Evolutionary conservation across 2,888 invertebrate species (phyloP).

Genomic region (Polymixis lichenea): DNA sequence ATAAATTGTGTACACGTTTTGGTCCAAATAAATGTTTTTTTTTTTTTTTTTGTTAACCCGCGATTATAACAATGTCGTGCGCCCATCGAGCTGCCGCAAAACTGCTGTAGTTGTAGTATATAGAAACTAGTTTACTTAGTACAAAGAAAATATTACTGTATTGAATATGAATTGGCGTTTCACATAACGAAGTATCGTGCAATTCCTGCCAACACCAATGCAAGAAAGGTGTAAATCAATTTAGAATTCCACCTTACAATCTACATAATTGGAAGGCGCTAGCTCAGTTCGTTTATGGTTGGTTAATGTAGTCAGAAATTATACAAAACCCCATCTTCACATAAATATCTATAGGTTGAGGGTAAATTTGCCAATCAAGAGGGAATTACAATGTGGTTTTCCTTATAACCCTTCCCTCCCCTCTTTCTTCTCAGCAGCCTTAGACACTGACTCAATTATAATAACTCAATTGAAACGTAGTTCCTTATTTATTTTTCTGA

Average conservation of each 20-base stretch:
- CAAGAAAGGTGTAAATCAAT: conserved; percentile 34
- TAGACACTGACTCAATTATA: conserved; percentile 55
- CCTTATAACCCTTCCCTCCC: conserved; percentile 44
- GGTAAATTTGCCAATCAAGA: conserved; percentile 63
- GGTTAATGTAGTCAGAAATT: conserved; percentile 55
- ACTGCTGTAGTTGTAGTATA: too few species aligned
- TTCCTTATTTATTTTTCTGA: conserved; percentile 19
- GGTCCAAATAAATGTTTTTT: too few species aligned
- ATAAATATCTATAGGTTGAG: conserved; percentile 52
- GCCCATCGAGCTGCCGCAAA: too few species aligned
- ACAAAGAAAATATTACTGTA: too few species aligned
- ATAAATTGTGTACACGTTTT: too few species aligned
- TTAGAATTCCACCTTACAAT: conserved; percentile 38
- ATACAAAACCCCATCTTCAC: conserved; percentile 50
- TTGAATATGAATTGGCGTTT: neutral
- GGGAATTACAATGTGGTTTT: conserved; percentile 60
- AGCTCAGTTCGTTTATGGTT: conserved; percentile 46
- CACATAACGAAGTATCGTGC: neutral
- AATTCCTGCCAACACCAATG: neutral
- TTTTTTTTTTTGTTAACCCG: too few species aligned
- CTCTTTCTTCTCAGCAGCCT: neutral
- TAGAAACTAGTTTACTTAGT: neutral
- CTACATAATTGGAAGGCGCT: conserved; percentile 42
- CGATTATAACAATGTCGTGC: too few species aligned
- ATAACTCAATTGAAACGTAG: conserved; percentile 49